Evolutionary conservation across 2,888 invertebrate species (phyloP), one percentile per base, ranked within the genome.

Genomic region (Macrophya alboannulata): DNA sequence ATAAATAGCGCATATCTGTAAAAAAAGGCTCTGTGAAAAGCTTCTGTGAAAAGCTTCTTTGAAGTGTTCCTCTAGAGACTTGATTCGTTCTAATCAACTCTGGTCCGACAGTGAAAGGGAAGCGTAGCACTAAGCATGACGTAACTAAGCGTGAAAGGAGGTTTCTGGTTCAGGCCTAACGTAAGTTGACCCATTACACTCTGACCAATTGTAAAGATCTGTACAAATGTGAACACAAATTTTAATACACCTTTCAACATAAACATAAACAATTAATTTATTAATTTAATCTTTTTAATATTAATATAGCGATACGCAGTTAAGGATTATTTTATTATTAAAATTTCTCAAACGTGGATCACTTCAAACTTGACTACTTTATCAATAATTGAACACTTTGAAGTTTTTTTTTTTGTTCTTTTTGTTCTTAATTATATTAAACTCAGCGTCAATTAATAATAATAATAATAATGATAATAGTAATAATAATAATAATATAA

Each of bases 151-250:
- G 81, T 81, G 81, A 62, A 81, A 81, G 62, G 81, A 81, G 62
- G 81, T 81, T 81, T 81, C 81, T 81, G 81, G 81, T 62, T 81
- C 81, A 62, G 81, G 81, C 81, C 81, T 81, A 81, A 81, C 25
- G 81, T 81, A 81, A 81, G 40, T 81, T 43, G 81, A 77, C 77
- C 77, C 77, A 37, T 77, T 77, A 55, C 25, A 55, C 51, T 77
- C 77, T 77, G 77, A 81, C 81, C 81, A 81, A 81, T 81, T 81
- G 81, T 81, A 81, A 62, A 37, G 81, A 81, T 81, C 81, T 81
- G 81, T 81, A 81, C 81, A 81, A 81, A 81, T 81, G 81, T 62
- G 81, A 81, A 81, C 81, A 81, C 81, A 81, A 81, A 81, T 81
- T 81, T 81, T 81, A 81, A 81, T 81, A 81, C 81, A 81, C 25